Evolutionary conservation across 1,140 invertebrate species (phyloP).

Genomic region (Arctopsyche grandis): DNA sequence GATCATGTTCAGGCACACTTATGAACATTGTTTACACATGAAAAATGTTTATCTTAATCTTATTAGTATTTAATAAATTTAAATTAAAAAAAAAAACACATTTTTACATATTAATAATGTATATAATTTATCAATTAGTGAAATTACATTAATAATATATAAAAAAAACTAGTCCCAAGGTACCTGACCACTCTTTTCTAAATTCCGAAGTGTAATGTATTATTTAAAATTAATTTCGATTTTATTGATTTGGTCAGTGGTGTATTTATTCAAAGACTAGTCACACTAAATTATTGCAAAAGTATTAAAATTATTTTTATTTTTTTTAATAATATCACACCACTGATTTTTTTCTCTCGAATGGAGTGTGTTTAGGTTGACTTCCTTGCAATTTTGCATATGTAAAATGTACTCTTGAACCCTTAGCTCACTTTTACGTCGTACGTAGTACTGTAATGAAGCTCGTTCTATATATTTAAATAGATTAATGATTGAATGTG

Average conservation of each 20-base stretch:
- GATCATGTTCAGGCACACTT: conserved; percentile 15
- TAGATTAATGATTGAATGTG: not conserved
- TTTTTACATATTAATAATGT: conserved; percentile 23
- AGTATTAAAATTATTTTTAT: no score
- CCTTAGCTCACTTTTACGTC: not conserved
- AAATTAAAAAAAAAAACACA: conserved; percentile 8
- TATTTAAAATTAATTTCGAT: not conserved
- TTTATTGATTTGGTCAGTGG: not conserved
- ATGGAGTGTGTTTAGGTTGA: not conserved
- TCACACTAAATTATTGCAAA: no score
- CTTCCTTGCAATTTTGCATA: not conserved
- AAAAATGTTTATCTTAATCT: conserved; percentile 33
- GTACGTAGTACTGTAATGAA: not conserved
- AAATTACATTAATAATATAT: conserved; percentile 27
- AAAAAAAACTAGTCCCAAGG: conserved; percentile 40
- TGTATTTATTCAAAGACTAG: not conserved
- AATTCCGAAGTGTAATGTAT: conserved; percentile 15
- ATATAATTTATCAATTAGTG: conserved; percentile 31
- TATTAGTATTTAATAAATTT: conserved; percentile 30
- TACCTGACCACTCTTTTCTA: conserved; percentile 42
- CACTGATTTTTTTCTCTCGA: no score
- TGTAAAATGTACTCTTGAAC: not conserved
- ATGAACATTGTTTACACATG: conserved; percentile 29
- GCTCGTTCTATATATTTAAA: not conserved
- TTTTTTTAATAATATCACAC: no score